Base-by-base conservation (phyloP, 2,888 invertebrate species). In the Apomyelois bistriatella region DNA sequence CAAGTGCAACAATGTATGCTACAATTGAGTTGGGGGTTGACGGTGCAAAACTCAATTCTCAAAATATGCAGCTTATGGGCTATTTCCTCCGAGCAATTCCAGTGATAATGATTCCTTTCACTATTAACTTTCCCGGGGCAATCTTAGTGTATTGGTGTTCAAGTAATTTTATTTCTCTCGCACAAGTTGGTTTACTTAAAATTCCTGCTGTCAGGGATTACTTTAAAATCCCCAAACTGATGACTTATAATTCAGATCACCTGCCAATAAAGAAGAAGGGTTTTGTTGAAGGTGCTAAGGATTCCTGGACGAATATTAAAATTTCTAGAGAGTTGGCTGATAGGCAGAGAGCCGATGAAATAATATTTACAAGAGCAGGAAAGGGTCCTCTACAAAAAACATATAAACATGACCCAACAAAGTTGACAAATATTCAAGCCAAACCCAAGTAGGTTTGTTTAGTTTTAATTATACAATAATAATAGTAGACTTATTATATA, bases 91-190 rank as follows among this genome's bases (percentile, higher is more conserved):
- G 95, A 57, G 94, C 92, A 0, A 67, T 98, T 59, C 98, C 98
- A 0, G 0, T 98, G 5, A 62, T 95, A 1, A 93, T 96, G 79
- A 92, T 98, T 57, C 96, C 97, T 0, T 95, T 98, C 70, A 96
- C 95, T 7, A 92, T 97, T 41, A 95, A 96, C 74, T 98, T 98
- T 72, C 96, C 97, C 9, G 94, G 96, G 13, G 97, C 95, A 0
- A 94, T 99, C 70, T 90, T 97, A 41, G 94, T 95, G 32, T 99
- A 99, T 75, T 99, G 98, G 98, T 92, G 94, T 12, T 94, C 96
- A 22, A 95, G 94, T 64, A 99, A 99, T 79, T 92, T 95, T 43
- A 93, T 98, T 59, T 97, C 98, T 0, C 79, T 99, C 3, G 59
- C 91, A 0, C 98, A 98, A 93, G 96, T 95, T 6, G 92, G 93